Conservation (phyloP, 2,797 vertebrate genomes). For the Helicolenus hilgendorfi region DNA sequence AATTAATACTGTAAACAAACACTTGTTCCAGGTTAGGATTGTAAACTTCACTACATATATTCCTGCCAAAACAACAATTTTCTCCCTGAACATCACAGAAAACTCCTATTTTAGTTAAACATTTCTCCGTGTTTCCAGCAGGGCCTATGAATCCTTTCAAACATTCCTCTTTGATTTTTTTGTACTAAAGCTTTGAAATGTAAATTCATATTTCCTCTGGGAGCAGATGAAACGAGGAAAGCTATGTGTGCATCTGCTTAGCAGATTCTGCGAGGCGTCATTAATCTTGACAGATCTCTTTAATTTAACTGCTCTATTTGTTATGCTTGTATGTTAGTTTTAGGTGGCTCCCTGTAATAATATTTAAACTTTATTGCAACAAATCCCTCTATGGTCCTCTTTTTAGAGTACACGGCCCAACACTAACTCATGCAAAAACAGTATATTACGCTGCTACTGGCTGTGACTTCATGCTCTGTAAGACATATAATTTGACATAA, state of each 20-base stretch:
- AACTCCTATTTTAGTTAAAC: slow-evolving; percentile 8
- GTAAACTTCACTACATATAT: background rate
- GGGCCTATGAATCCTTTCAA: slow-evolving; percentile 22
- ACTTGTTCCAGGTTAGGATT: background rate
- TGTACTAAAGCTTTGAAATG: slow-evolving; percentile 51
- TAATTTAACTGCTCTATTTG: slow-evolving; percentile 72
- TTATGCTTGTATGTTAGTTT: slow-evolving; percentile 70
- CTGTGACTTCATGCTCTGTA: background rate
- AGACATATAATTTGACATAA: slow-evolving; percentile 20
- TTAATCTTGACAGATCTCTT: slow-evolving; percentile 71
- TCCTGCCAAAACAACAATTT: slow-evolving; percentile 15
- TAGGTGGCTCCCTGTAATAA: slow-evolving; percentile 72
- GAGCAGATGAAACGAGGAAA: slow-evolving; percentile 40
- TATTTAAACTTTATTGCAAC: slow-evolving; percentile 75
- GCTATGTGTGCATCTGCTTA: background rate
- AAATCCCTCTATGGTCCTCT: slow-evolving; percentile 47
- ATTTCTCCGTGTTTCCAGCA: slow-evolving; percentile 20
- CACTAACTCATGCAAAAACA: slow-evolving; percentile 47
- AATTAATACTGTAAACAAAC: slow-evolving; percentile 9
- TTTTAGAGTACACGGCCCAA: slow-evolving; percentile 43
- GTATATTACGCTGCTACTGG: slow-evolving; percentile 40
- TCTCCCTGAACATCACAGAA: background rate
- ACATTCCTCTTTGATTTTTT: background rate
- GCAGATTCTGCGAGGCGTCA: slow-evolving; percentile 41
- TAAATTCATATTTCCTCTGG: slow-evolving; percentile 49